Percentiles rank a stretch among this genome's conserved stretches.
Conservation (phyloP, 2,113 vertebrate species). For the Danionella cerebrum region DNA sequence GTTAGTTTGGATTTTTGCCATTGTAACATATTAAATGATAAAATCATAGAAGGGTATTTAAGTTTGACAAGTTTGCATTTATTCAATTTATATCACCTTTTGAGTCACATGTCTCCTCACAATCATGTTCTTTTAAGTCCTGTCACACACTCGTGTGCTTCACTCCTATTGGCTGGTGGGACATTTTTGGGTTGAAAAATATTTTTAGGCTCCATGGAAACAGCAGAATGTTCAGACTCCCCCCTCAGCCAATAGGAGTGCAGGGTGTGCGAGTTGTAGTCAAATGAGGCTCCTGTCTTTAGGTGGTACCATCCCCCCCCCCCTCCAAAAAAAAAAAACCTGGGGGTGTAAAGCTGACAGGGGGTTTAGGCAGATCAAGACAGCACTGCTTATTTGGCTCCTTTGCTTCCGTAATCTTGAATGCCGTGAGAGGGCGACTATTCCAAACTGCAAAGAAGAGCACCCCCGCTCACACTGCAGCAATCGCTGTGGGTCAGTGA, state of each 20-base stretch:
- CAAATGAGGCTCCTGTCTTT: constrained; percentile 31
- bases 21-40: no score
- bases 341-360: constrained; percentile 8
- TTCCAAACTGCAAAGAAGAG: neutral
- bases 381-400: neutral
- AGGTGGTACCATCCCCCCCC: neutral
- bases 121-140: constrained; percentile 16
- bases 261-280: constrained; percentile 26
- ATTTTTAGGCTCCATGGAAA: constrained; percentile 49
- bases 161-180: constrained; percentile 33
- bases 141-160: constrained; percentile 4
- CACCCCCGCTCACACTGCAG: neutral
- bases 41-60: no score
- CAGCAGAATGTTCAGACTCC: constrained; percentile 34
- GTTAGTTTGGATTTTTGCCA: no score
- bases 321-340: neutral
- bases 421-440: neutral
- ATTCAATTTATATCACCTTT: no score
- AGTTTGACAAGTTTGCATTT: no score
- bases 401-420: neutral
- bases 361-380: neutral
- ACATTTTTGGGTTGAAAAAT: constrained; percentile 36
- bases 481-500: constrained; percentile 14
- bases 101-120: neutral
- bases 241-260: constrained; percentile 36